Conservation (phyloP, 2,888 invertebrate genomes). For the Brachycybe producta region DNA sequence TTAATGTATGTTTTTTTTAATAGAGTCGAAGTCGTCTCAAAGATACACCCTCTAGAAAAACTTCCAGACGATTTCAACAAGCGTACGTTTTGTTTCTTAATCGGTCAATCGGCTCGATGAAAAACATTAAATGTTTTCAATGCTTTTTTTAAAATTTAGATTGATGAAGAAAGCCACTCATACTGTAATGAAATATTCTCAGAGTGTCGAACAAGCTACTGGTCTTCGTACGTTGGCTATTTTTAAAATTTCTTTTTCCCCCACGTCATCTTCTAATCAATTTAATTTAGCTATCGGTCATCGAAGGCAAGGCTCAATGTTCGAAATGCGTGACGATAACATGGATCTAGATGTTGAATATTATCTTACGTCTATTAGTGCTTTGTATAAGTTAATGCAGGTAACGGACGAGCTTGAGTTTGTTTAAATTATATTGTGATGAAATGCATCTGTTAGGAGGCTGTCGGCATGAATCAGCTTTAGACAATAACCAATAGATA, state of each 20-base stretch:
- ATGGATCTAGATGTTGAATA: constrained; percentile 53
- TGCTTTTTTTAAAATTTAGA: constrained; percentile 18
- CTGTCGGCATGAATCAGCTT: too few species aligned
- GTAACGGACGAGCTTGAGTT: constrained; percentile 25
- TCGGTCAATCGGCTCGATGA: not conserved
- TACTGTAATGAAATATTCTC: constrained; percentile 67
- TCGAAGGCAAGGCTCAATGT: constrained; percentile 21
- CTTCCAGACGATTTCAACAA: constrained; percentile 69
- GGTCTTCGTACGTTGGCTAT: constrained; percentile 44
- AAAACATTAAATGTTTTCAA: constrained; percentile 8
- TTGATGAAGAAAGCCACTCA: constrained; percentile 33
- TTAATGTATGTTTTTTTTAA: not conserved
- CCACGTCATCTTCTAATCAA: not conserved
- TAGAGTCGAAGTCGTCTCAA: constrained; percentile 17
- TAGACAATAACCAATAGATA: too few species aligned
- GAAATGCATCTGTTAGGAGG: not conserved
- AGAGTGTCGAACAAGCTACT: constrained; percentile 63
- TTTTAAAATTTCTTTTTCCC: not conserved
- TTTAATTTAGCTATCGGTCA: constrained; percentile 19
- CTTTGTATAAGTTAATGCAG: constrained; percentile 70
- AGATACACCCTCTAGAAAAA: constrained; percentile 62
- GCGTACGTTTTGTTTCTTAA: constrained; percentile 42
- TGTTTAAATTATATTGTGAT: not conserved
- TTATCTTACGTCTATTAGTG: constrained; percentile 67
- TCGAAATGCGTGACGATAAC: constrained; percentile 19